Conservation (phyloP, 1,140 invertebrate species). For the Meloidogyne hapla region DNA sequence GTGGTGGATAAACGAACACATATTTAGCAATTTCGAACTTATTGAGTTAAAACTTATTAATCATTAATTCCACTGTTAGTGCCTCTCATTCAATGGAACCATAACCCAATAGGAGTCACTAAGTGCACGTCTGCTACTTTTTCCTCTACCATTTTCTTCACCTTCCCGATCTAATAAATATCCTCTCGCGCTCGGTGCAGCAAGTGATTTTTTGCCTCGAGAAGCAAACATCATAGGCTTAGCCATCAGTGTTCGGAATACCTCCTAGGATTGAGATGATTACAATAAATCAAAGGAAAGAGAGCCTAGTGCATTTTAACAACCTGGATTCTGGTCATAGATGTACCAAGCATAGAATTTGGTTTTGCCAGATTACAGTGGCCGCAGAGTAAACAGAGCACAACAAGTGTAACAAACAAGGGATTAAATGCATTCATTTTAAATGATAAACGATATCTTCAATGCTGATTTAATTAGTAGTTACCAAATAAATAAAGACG, state of each 20-base stretch:
- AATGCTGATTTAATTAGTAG: no score
- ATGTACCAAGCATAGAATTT: no score
- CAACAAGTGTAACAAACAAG: background rate
- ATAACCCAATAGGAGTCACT: background rate
- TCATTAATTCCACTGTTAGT: background rate
- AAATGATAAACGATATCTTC: no score
- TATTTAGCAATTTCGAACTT: no score
- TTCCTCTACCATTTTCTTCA: background rate
- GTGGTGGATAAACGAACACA: no score
- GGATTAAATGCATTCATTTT: constrained; percentile 11
- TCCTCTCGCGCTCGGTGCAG: background rate
- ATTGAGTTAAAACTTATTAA: no score
- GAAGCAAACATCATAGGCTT: constrained; percentile 32
- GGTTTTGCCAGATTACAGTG: constrained; percentile 23
- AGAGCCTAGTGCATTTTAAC: no score
- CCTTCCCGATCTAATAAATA: background rate
- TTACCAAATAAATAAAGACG: no score
- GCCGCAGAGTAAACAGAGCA: constrained; percentile 14
- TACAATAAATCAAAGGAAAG: no score
- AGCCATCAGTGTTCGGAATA: constrained; percentile 34
- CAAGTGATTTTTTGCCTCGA: constrained; percentile 28
- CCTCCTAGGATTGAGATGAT: background rate
- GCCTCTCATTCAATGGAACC: background rate
- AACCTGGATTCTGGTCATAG: constrained; percentile 36
- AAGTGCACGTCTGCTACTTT: background rate